A percentile compares a stretch with the other conserved stretches of the same genome.
Evolutionary conservation across 2,888 invertebrate genomes (phyloP).

Genomic region (Cephus runcator): DNA sequence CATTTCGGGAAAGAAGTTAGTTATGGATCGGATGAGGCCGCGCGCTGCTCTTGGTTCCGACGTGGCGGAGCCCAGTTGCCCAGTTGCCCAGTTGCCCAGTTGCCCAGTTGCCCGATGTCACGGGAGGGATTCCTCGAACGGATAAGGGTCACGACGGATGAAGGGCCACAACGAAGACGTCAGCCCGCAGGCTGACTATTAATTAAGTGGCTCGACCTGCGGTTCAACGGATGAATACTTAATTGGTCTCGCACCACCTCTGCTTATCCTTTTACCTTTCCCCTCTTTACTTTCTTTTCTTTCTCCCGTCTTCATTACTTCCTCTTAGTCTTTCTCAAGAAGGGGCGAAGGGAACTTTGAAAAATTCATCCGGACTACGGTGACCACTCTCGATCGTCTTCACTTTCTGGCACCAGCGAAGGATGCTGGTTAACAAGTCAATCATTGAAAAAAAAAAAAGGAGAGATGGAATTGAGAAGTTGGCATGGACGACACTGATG

Average conservation of each 20-base stretch:
- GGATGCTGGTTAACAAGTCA: not conserved
- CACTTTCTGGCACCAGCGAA: not conserved
- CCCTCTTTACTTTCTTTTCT: not conserved
- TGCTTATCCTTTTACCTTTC: slow-evolving; percentile 7
- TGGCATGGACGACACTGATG: not conserved
- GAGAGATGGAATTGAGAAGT: not conserved
- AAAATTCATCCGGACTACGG: not conserved
- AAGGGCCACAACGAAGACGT: not conserved
- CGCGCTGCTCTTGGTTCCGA: not conserved
- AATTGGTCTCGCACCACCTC: not conserved
- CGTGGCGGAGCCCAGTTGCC: too few species aligned
- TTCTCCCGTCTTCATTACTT: not conserved
- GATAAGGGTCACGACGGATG: not conserved
- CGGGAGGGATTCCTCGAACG: slow-evolving; percentile 13
- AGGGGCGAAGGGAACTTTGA: not conserved
- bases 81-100: too few species aligned
- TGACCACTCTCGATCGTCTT: not conserved
- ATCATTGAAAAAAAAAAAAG: not conserved
- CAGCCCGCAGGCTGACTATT: not conserved
- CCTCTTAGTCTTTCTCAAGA: not conserved
- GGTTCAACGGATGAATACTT: not conserved
- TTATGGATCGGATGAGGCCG: not conserved
- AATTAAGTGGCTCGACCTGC: not conserved
- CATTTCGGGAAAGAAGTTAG: not conserved
- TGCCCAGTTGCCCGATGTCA: too few species aligned